These are phyloP conservation scores for Apostichopus japonicus DNA, from an alignment of 35 echinoderm and acorn worm genomes.

Conservation along the genomic window DNA sequence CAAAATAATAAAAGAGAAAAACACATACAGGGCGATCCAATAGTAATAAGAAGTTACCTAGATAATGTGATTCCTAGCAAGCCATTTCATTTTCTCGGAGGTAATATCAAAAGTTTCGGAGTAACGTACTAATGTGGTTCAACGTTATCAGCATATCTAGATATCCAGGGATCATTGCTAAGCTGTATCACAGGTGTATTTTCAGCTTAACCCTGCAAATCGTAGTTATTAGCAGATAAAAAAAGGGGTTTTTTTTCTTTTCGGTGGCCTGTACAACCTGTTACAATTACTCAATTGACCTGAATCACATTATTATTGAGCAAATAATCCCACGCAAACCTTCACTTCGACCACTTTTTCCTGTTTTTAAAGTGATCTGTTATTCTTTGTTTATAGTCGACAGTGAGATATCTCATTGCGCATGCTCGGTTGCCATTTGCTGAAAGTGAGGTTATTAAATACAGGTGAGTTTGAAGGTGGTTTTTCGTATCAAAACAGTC, in stretches of 20 bases:
- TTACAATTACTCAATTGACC: not conserved
- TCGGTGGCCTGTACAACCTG: not conserved
- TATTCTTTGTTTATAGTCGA: not conserved
- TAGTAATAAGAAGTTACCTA: too few relatives aligned
- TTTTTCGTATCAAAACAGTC: too few relatives aligned
- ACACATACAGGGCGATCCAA: too few relatives aligned
- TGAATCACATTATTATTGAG: not conserved
- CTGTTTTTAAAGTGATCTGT: not conserved
- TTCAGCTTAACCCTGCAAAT: not conserved
- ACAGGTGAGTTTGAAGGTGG: too few relatives aligned
- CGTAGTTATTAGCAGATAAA: not conserved
- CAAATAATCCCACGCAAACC: not conserved
- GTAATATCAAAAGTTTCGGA: too few relatives aligned
- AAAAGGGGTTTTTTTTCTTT: not conserved
- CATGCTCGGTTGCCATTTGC: not conserved
- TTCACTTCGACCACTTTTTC: not conserved
- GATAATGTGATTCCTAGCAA: too few relatives aligned
- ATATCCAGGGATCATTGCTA: not conserved
- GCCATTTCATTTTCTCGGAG: too few relatives aligned
- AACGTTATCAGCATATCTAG: not conserved
- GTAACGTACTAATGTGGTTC: not conserved
- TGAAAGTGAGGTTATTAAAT: too few relatives aligned
- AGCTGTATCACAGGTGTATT: not conserved
- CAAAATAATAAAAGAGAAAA: too few relatives aligned
- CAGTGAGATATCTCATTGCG: not conserved